phyloP scores from a whole-genome alignment of 2,888 invertebrate genomes.

The Deilephila porcellus region DNA sequence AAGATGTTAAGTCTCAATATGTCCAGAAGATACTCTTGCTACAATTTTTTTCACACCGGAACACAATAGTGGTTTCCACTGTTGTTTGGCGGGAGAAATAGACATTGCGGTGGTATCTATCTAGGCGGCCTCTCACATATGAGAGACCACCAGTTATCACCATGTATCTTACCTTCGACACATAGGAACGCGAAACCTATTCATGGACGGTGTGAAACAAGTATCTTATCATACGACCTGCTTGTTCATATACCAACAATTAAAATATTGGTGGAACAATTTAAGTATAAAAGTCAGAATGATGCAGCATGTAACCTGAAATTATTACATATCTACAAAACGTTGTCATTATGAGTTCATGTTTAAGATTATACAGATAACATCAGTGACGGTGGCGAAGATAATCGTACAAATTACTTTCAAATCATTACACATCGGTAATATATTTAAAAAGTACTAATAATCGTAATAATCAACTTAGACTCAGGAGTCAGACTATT shows the following conservation, averaged over 20 bases:
- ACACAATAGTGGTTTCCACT: too few species aligned
- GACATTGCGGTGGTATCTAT: too few species aligned
- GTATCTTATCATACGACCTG: not conserved
- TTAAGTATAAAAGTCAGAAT: not conserved
- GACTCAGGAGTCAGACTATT: too few species aligned
- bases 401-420: not conserved
- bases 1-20: too few species aligned
- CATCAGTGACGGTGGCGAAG: not conserved
- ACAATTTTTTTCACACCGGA: too few species aligned
- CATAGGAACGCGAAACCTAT: too few species aligned
- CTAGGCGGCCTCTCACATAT: too few species aligned
- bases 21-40: too few species aligned
- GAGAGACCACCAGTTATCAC: too few species aligned
- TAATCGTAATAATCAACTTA: not conserved
- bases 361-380: constrained; percentile 17
- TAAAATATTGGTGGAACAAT: not conserved
- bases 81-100: too few species aligned
- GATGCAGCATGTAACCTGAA: not conserved
- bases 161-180: too few species aligned
- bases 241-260: not conserved
- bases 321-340: constrained; percentile 1
- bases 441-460: not conserved
- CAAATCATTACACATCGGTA: not conserved
- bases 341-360: not conserved
- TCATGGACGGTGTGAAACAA: too few species aligned